Base-by-base conservation (phyloP, 2,797 vertebrate genomes). In the Argentina silus region DNA sequence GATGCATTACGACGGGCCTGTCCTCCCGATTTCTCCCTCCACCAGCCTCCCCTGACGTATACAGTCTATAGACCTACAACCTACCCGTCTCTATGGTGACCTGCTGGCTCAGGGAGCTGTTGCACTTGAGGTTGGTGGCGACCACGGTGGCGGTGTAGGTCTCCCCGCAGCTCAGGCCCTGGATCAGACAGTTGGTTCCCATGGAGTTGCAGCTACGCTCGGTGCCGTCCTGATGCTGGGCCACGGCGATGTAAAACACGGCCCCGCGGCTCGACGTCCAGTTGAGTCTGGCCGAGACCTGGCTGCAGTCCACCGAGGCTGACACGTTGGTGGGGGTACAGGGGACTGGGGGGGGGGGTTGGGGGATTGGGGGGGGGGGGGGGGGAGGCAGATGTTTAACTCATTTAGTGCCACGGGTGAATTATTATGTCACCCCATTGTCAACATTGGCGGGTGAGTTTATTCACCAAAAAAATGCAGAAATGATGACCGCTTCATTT, bases 151-250 rank as follows among this genome's bases (percentile, higher is more conserved):
- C 72, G 2, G 76, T 72, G 56, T 87, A 91, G 19, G 59, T 42
- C 60, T 81, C 55, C 23, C 87, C 88, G 23, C 90, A 91, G 27
- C 9, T 70, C 43, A 91, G 77, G 47, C 77, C 74, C 48, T 23
- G 19, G 17, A 90, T 77, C 42, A 67, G 65, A 53, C 87, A 89
- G 14, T 76, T 4, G 10, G 68, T 74, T 4, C 15, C 66, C 48
- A 72, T 48, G 50, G 75, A 63, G 36, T 4, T 59, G 60, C 87
- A 87, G 44, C 43, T 72, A 57, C 50, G 36, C 23, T 42, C 42
- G 1, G 45, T 67, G 19, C 81, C 81, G 7, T 77, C 43, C 1
- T 62, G 23, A 27, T 78, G 61, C 36, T 15, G n/a, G 3, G n/a
- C 78, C 19, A 2, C 50, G 5, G 61, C 79, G 44, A n/a, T 68